Evolutionary conservation across 2,888 invertebrate genomes (phyloP), one percentile per base, ranked within the genome.

Genomic region (Hypena proboscidalis): DNA sequence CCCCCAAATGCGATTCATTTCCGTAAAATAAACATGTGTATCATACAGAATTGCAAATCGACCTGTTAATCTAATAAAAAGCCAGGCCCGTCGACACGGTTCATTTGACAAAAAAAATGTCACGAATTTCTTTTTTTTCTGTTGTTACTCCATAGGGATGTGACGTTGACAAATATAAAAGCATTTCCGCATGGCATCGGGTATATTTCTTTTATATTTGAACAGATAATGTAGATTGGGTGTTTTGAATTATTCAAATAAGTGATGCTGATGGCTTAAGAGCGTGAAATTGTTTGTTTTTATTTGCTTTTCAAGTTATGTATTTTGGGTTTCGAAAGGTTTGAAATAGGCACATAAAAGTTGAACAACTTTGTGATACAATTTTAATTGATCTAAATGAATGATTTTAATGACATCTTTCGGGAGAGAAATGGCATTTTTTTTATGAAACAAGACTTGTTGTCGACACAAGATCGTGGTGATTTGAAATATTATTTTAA

Each of bases 1-100:
- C 81, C 86, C 82, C 76, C 70, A 55, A 89, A 83, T 76, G 83
- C 87, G 81, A 85, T 87, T 90, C 88, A 90, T 90, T 90, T 90
- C 90, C 90, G 86, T 82, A 82, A 89, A 88, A 89, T 84, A 90
- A 89, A 90, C 90, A 90, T 83, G 80, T 83, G 82, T 77, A 73
- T 74, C 81, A 87, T 82, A 90, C 85, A 75, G 90, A 90, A 89
- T 90, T 88, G 86, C 84, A 90, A 90, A 90, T 89, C 86, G 87
- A 80, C 88, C 87, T 85, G 90, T 85, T 90, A 90, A 90, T 90
- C 90, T 89, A 90, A 90, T 90, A 89, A 88, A 79, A 68, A 73
- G 70, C 76, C 75, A 50, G 63, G 49, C 75, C 44, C 63, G 68
- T 75, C 81, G 82, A 74, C 80, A 88, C 88, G 88, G 83, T 87